These are phyloP conservation scores for Charadrius vociferus DNA, from an alignment of 2,113 vertebrate species.

Conservation along the genomic window DNA sequence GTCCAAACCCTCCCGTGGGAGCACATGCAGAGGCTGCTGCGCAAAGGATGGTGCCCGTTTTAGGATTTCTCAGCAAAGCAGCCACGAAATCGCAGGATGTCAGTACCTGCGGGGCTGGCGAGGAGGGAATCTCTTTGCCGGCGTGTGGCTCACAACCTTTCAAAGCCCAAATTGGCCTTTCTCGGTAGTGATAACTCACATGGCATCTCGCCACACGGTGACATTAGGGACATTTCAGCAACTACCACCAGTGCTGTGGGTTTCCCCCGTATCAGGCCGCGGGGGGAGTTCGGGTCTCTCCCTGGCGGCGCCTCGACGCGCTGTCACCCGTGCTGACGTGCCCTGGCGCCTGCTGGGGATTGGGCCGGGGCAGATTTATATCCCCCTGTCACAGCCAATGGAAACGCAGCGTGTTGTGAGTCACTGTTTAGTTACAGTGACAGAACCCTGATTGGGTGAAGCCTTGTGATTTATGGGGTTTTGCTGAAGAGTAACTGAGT, in stretches of 20 bases:
- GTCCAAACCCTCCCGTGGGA: background rate
- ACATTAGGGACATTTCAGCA: background rate
- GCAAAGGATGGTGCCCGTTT: fast-evolving
- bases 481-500: slow-evolving; percentile 78
- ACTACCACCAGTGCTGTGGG: background rate
- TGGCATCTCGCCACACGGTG: background rate
- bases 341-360: slow-evolving; percentile 76
- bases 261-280: no score
- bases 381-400: slow-evolving; percentile 84
- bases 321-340: slow-evolving; percentile 74
- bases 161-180: background rate
- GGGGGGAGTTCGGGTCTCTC: background rate
- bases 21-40: background rate
- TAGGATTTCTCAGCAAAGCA: background rate
- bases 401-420: slow-evolving; percentile 72
- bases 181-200: background rate
- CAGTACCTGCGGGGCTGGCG: background rate
- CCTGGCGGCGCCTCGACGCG: background rate
- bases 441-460: slow-evolving; percentile 84
- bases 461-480: slow-evolving; percentile 86
- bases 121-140: background rate
- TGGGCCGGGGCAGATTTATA: slow-evolving; percentile 86
- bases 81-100: background rate
- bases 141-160: background rate
- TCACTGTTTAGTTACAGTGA: slow-evolving; percentile 85